Conservation (phyloP, 1,140 invertebrate genomes). For the Caenorhabditis tropicalis region DNA sequence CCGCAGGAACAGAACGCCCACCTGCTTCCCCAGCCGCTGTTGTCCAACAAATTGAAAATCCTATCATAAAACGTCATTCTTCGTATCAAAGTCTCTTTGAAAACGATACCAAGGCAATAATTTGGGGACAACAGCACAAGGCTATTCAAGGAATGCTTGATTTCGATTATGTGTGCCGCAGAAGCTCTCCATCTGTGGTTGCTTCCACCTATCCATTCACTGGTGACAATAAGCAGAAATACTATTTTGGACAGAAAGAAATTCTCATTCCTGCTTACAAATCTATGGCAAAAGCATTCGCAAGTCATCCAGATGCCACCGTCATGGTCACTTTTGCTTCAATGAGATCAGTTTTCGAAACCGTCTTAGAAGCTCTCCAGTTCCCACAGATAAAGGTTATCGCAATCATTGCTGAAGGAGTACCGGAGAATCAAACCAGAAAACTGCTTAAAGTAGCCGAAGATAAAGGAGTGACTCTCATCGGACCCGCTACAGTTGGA, state of each 20-base stretch:
- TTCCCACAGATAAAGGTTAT: constrained; percentile 92
- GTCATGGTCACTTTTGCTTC: constrained; percentile 99
- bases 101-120: constrained; percentile 86
- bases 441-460: constrained; percentile 88
- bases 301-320: constrained; percentile 90
- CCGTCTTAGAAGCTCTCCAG: constrained; percentile 88
- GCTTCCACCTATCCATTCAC: constrained; percentile 98
- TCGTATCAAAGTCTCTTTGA: constrained; percentile 78
- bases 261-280: constrained; percentile 94
- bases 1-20: constrained; percentile 53
- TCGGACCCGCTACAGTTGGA: constrained; percentile 91
- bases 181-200: constrained; percentile 83
- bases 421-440: constrained; percentile 95
- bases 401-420: constrained; percentile 98
- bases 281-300: constrained; percentile 94
- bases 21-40: background rate
- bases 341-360: constrained; percentile 94
- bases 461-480: constrained; percentile 84
- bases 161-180: constrained; percentile 96
- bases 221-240: constrained; percentile 98
- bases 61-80: background rate
- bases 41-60: background rate
- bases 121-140: constrained; percentile 98
- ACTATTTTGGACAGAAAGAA: constrained; percentile 99
- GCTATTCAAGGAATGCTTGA: constrained; percentile 92